phyloP scores from a whole-genome alignment of 2,888 invertebrate genomes.

The Amphiduros pacificus region DNA sequence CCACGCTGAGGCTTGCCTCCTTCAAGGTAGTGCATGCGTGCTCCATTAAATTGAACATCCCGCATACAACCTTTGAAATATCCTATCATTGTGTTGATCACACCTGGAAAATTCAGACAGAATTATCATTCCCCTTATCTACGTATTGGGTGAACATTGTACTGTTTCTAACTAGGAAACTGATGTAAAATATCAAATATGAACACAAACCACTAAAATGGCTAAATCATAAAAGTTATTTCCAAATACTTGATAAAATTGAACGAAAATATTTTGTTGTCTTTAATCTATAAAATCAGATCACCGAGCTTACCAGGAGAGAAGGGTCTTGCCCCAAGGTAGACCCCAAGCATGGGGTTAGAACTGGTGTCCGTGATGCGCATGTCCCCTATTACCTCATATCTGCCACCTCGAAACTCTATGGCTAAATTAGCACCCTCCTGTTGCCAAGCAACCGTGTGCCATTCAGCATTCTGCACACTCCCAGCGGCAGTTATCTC shows the following conservation, averaged over 20 bases:
- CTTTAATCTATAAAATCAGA: too few relatives aligned
- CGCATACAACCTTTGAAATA: conserved; percentile 48
- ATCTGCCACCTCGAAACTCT: neutral
- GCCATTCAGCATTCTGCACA: conserved; percentile 43
- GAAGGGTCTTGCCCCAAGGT: conserved; percentile 43
- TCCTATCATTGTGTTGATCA: conserved; percentile 34
- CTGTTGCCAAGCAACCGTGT: conserved; percentile 30
- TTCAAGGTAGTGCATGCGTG: conserved; percentile 26
- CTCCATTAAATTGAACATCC: conserved; percentile 39
- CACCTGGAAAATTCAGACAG: conserved; percentile 41
- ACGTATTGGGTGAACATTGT: too few relatives aligned
- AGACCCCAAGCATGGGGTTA: conserved; percentile 31
- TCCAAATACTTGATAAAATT: too few relatives aligned
- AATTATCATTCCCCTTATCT: too few relatives aligned
- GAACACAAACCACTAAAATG: too few relatives aligned
- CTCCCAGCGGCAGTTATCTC: neutral
- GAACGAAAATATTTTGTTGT: too few relatives aligned
- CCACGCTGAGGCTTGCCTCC: conserved; percentile 11
- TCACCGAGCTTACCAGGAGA: conserved; percentile 6
- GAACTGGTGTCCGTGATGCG: conserved; percentile 27
- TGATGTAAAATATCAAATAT: too few relatives aligned
- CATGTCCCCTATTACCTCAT: conserved; percentile 29
- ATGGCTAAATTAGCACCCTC: neutral
- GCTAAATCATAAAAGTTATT: too few relatives aligned
- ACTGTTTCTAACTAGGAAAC: too few relatives aligned